phyloP scores from a whole-genome alignment of 1,140 invertebrate species.

The Leguminivora glycinivorella region DNA sequence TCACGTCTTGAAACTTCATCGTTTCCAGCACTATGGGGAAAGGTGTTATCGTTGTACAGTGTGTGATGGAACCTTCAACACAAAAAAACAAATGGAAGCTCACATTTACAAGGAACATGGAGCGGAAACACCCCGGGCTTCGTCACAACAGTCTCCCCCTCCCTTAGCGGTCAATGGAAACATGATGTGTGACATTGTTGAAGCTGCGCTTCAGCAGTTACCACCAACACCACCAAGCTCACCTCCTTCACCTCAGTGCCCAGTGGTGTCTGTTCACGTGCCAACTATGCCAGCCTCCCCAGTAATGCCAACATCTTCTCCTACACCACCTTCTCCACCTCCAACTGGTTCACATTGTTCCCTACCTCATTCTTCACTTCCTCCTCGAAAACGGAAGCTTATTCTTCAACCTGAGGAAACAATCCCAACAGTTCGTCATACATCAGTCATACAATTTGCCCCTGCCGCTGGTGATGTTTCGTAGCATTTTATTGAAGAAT shows the following conservation, averaged over 20 bases:
- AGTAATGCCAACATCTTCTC: constrained; percentile 46
- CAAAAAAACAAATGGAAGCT: constrained; percentile 92
- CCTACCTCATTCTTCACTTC: constrained; percentile 83
- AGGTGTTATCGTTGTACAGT: constrained; percentile 95
- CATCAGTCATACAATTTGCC: constrained; percentile 90
- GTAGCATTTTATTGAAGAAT: constrained; percentile 43
- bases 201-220: constrained; percentile 83
- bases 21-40: constrained; percentile 94
- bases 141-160: constrained; percentile 53
- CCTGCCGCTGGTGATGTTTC: constrained; percentile 76
- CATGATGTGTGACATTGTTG: constrained; percentile 84
- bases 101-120: constrained; percentile 93
- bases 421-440: constrained; percentile 80
- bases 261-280: constrained; percentile 38
- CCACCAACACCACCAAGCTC: constrained; percentile 84
- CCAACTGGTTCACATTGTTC: constrained; percentile 56
- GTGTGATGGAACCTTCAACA: constrained; percentile 92
- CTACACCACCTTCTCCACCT: constrained; percentile 77
- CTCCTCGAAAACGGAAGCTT: constrained; percentile 88
- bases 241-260: constrained; percentile 73
- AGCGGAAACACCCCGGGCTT: constrained; percentile 79
- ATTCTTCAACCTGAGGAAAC: constrained; percentile 78
- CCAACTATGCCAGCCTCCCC: constrained; percentile 34
- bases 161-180: constrained; percentile 79
- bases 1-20: constrained; percentile 92